Evolutionary conservation across 2,888 invertebrate genomes (phyloP), one percentile per base, ranked within the genome.

Genomic region (Lycia hirtaria): DNA sequence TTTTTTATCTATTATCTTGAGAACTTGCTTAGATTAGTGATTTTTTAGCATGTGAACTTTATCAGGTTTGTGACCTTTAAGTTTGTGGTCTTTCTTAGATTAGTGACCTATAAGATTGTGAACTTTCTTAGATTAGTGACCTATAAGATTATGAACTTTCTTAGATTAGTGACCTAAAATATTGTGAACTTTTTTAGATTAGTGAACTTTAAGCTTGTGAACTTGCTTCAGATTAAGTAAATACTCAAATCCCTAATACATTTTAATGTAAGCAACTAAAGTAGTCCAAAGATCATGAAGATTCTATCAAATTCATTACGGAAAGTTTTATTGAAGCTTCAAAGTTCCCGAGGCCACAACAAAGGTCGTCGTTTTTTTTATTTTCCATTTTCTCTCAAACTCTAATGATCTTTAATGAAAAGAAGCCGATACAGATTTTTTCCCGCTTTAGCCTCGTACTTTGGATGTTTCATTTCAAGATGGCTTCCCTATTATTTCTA

Each of bases 391-490:
- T 81, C 81, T 83, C 80, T 71, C 63, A 78, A 84, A 81, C 82
- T 87, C 86, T 88, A 88, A 89, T 88, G 90, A 87, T 85, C 81
- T 83, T 81, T 84, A 84, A 88, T 87, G 85, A 88, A 88, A 85
- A 81, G 85, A 80, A 79, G 80, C 77, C 84, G 85, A 85, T 85
- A 80, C 75, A 74, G 69, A 52, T 63, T 60, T 43, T 52, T 56
- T 50, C 22, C 51, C 38, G 19, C 22, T 33, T 15, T 12, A n/a
- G 12, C 1, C 6, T 30, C 53, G 47, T 62, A 67, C 74, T 76
- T 74, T 67, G 65, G 68, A 75, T 71, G 75, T 78, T 84, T 78
- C 73, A 73, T 80, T 78, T 75, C 74, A 79, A 78, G 75, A 73
- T 75, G 71, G 72, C 71, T 63, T 73, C 71, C 72, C 72, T 76